Percentiles rank a stretch among this genome's conserved stretches.
Evolutionary conservation across 2,888 invertebrate genomes (phyloP).

Genomic region (Philaethria dido): DNA sequence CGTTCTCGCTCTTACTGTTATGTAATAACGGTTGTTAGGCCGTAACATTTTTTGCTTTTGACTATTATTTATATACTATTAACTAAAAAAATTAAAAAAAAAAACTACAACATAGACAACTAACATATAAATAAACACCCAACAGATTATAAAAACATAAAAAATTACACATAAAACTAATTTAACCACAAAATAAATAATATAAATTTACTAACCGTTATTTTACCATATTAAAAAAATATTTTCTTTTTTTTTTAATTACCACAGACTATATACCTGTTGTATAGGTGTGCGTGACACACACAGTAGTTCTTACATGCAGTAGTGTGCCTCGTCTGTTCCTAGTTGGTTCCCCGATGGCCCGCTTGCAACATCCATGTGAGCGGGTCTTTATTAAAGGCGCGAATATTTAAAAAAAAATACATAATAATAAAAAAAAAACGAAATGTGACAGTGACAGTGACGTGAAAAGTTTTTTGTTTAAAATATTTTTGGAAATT

Average conservation of each 20-base stretch:
- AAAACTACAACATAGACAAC: neutral
- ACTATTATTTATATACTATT: constrained; percentile 63
- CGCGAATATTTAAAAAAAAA: constrained; percentile 67
- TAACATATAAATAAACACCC: too few relatives aligned
- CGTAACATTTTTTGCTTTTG: constrained; percentile 77
- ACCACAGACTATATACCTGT: constrained; percentile 74
- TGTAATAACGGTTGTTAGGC: constrained; percentile 81
- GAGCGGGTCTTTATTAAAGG: constrained; percentile 78
- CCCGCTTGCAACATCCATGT: constrained; percentile 80
- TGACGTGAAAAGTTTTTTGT: constrained; percentile 48
- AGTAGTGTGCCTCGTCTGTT: constrained; percentile 64
- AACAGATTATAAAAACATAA: neutral
- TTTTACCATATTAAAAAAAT: neutral
- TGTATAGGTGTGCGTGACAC: constrained; percentile 61
- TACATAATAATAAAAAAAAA: constrained; percentile 45
- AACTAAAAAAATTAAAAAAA: constrained; percentile 12
- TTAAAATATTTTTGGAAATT: constrained; percentile 27
- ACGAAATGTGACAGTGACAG: constrained; percentile 46
- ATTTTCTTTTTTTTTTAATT: neutral
- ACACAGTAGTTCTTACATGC: constrained; percentile 46
- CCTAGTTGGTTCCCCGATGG: constrained; percentile 80
- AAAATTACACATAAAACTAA: neutral
- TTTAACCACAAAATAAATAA: constrained; percentile 21
- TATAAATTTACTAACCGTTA: constrained; percentile 26
- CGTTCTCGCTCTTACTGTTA: constrained; percentile 76